Evolutionary conservation across 1,140 invertebrate genomes (phyloP).

Genomic region (Drosophila nebulosa): DNA sequence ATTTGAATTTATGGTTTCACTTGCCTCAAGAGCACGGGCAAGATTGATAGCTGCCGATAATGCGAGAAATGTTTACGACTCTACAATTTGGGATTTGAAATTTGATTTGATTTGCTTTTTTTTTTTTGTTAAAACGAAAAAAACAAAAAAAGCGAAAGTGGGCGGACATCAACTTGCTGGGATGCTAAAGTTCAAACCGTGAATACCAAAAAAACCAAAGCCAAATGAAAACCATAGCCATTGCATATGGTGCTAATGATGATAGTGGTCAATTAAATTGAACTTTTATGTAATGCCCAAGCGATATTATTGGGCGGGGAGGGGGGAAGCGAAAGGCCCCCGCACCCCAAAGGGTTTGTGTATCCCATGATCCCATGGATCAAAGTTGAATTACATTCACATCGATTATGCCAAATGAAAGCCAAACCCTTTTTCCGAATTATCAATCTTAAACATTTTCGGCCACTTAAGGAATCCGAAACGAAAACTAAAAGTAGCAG

Average conservation of each 20-base stretch:
- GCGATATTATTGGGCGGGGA: not conserved
- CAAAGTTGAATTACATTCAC: not conserved
- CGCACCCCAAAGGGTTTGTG: not conserved
- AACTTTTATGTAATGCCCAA: constrained; percentile 25
- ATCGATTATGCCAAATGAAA: no score
- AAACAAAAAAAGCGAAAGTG: constrained; percentile 63
- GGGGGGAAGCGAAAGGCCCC: not conserved
- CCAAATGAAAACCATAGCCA: constrained; percentile 2
- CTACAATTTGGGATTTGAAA: constrained; percentile 70
- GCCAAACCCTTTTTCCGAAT: no score
- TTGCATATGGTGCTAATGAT: constrained; percentile 58
- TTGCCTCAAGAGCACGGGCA: constrained; percentile 43
- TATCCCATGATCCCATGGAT: not conserved
- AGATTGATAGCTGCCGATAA: constrained; percentile 78
- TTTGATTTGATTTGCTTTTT: constrained; percentile 70
- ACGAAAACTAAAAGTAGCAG: no score
- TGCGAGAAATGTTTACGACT: constrained; percentile 76
- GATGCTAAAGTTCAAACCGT: constrained; percentile 45
- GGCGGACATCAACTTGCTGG: constrained; percentile 4
- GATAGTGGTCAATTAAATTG: constrained; percentile 46
- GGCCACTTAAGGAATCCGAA: no score
- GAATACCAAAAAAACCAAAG: not conserved
- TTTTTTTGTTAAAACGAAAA: constrained; percentile 15
- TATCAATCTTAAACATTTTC: no score
- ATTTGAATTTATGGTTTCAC: constrained; percentile 77